Percentiles rank a stretch among this genome's conserved stretches.
phyloP scores from a whole-genome alignment of 92 coral and sea anemone species.

The Porites lobata region DNA sequence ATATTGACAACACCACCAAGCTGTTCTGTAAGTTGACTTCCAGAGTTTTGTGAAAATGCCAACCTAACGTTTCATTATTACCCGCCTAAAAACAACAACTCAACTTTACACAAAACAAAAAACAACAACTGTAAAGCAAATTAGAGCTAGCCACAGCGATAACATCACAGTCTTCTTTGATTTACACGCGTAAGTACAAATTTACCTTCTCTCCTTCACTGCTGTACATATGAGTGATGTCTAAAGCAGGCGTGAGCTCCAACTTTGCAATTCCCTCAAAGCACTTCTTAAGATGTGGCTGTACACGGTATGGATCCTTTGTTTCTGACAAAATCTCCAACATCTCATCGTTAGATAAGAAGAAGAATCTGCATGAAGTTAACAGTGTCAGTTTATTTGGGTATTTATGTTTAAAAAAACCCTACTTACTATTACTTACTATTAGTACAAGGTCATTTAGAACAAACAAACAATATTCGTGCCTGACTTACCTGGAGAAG shows the following conservation, averaged over 20 bases:
- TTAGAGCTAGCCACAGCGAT: too few relatives aligned
- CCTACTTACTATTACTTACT: neutral
- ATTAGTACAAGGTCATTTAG: neutral
- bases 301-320: conserved; percentile 99
- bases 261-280: conserved; percentile 99
- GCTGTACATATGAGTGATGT: conserved; percentile 96
- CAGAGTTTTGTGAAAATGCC: too few relatives aligned
- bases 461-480: neutral
- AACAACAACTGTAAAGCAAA: too few relatives aligned
- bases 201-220: conserved; percentile 98
- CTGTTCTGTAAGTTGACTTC: too few relatives aligned
- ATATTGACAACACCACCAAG: too few relatives aligned
- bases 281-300: conserved; percentile 99
- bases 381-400: neutral
- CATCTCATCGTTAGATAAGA: conserved; percentile 99
- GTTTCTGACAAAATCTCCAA: conserved; percentile 98
- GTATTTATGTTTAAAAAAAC: too few relatives aligned
- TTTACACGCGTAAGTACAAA: too few relatives aligned
- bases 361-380: conserved; percentile 83
- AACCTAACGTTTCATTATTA: too few relatives aligned
- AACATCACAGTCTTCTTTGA: too few relatives aligned
- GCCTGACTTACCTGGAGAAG: conserved; percentile 91
- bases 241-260: conserved; percentile 90
- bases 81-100: too few relatives aligned
- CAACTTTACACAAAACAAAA: too few relatives aligned